phyloP scores from a whole-genome alignment of 2,888 invertebrate genomes.

The Zeuzera pyrina region DNA sequence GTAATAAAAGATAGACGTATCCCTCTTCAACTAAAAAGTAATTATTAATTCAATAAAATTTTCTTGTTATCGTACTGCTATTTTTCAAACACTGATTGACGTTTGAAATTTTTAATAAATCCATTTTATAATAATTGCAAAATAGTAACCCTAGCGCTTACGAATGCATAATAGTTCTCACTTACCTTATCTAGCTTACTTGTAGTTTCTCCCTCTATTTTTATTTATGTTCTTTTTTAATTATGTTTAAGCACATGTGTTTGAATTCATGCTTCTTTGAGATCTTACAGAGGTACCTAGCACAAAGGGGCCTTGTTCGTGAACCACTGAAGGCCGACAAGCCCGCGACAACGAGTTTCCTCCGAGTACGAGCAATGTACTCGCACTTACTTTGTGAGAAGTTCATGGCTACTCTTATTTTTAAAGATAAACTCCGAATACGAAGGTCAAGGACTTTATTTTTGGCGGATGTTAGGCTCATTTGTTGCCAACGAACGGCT shows the following conservation, averaged over 20 bases:
- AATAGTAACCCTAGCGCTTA: too few relatives aligned
- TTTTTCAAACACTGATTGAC: too few relatives aligned
- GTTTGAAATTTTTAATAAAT: too few relatives aligned
- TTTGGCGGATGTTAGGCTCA: slow-evolving; percentile 51
- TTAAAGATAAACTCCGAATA: slow-evolving; percentile 51
- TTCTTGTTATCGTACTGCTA: too few relatives aligned
- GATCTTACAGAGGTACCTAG: slow-evolving; percentile 6
- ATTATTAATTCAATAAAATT: too few relatives aligned
- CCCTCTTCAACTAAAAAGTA: too few relatives aligned
- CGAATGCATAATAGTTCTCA: too few relatives aligned
- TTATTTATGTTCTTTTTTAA: neutral
- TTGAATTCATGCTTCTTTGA: neutral
- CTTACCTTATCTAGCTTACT: too few relatives aligned
- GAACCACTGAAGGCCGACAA: slow-evolving; percentile 63
- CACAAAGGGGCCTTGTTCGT: slow-evolving; percentile 66
- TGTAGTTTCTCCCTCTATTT: too few relatives aligned
- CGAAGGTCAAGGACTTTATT: slow-evolving; percentile 66
- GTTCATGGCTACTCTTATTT: slow-evolving; percentile 68
- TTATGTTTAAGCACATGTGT: neutral
- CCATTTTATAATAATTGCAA: too few relatives aligned
- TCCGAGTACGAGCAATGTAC: slow-evolving; percentile 34
- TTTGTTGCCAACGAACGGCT: slow-evolving; percentile 48
- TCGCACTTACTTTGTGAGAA: slow-evolving; percentile 42
- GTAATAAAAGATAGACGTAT: too few relatives aligned
- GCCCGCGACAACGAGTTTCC: slow-evolving; percentile 21